A percentile compares a stretch with the other conserved stretches of the same genome.
Evolutionary conservation across 2,797 vertebrate genomes (phyloP).

Genomic region (Urophycis tenuis): DNA sequence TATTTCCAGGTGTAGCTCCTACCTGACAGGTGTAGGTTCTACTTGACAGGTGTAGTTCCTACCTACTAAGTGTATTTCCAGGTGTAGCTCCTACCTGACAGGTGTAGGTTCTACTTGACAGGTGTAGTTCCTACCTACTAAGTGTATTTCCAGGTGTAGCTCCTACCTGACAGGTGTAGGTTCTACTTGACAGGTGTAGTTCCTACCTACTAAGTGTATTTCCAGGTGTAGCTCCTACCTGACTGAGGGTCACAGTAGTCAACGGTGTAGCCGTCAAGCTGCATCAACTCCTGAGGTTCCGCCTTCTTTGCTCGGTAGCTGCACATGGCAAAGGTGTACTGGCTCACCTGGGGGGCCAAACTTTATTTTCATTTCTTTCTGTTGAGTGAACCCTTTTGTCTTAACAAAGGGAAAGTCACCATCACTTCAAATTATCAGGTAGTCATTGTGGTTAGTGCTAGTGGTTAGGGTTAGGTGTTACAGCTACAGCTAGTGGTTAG

Average conservation of each 20-base stretch:
- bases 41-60: not conserved
- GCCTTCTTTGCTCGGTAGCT: conserved; percentile 97
- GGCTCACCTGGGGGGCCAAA: conserved; percentile 79
- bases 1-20: too few relatives aligned
- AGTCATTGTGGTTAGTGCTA: not conserved
- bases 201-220: not conserved
- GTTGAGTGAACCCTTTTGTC: not conserved
- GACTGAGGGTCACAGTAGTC: conserved; percentile 91
- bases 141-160: not conserved
- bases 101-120: not conserved
- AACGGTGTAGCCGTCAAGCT: conserved; percentile 95
- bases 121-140: not conserved
- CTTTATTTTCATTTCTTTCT: not conserved
- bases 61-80: too few relatives aligned
- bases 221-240: conserved; percentile 55
- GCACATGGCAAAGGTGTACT: conserved; percentile 98
- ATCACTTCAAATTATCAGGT: not conserved
- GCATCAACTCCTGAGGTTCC: conserved; percentile 96
- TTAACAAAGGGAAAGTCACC: not conserved
- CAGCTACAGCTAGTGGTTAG: not conserved
- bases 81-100: too few relatives aligned
- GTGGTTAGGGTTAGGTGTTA: not conserved
- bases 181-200: not conserved
- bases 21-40: not conserved
- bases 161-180: not conserved